Conservation (phyloP, 2,797 vertebrate species). For the Halcyon chelicuti region DNA sequence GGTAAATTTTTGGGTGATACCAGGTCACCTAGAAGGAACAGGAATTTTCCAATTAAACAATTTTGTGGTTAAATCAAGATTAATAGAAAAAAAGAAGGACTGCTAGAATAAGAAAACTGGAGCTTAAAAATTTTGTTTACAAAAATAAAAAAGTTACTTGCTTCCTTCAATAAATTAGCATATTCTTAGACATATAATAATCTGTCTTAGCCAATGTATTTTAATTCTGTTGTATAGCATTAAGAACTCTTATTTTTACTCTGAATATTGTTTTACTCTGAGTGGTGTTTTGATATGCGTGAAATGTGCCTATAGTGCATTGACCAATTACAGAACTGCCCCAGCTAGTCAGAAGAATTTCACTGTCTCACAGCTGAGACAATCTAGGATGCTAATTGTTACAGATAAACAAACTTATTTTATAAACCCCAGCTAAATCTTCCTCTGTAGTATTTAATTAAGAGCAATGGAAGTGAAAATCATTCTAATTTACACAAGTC, state of each 20-base stretch:
- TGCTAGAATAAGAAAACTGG: not conserved
- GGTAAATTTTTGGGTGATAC: not conserved
- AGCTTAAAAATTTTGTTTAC: not conserved
- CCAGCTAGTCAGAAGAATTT: not conserved
- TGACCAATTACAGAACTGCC: not conserved
- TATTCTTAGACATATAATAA: not conserved
- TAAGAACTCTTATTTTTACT: not conserved
- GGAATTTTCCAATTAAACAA: not conserved
- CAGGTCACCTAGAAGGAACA: not conserved
- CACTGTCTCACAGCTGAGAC: not conserved
- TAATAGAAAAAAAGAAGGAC: not conserved
- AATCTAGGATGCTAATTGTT: not conserved
- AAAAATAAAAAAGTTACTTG: not conserved
- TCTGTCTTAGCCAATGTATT: not conserved
- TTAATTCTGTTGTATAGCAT: not conserved
- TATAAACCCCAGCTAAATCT: not conserved
- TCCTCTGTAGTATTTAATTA: not conserved
- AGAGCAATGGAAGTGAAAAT: not conserved
- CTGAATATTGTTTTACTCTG: not conserved
- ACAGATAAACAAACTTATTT: not conserved
- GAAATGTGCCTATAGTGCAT: not conserved
- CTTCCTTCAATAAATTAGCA: not conserved
- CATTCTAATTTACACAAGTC: not conserved
- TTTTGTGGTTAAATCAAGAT: not conserved
- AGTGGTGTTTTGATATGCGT: not conserved